A percentile compares a stretch with the other conserved stretches of the same genome.
Conservation (phyloP, 2,888 invertebrate genomes). For the Pyrrhosoma nymphula region DNA sequence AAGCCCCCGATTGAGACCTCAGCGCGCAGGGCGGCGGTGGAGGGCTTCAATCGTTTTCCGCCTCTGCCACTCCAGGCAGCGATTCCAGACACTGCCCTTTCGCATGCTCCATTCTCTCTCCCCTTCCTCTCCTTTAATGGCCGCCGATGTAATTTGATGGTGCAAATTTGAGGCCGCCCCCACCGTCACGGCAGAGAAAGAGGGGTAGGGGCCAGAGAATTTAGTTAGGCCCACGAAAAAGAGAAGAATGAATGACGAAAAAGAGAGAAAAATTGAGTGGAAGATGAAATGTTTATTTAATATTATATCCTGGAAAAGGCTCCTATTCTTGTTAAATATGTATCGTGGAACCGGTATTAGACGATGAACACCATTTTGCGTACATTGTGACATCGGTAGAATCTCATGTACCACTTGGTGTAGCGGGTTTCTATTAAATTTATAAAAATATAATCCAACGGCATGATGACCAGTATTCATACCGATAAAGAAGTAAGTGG, state of each 20-base stretch:
- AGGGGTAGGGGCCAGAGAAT: neutral
- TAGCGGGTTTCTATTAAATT: no score
- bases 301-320: no score
- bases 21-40: neutral
- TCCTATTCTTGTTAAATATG: no score
- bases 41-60: neutral
- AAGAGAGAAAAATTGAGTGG: neutral
- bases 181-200: no score
- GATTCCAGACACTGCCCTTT: neutral
- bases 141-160: neutral
- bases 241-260: neutral
- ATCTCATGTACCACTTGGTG: no score
- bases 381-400: no score
- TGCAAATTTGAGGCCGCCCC: neutral
- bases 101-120: neutral
- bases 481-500: no score
- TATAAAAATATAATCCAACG: no score
- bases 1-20: neutral
- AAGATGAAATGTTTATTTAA: no score
- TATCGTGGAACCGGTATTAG: no score
- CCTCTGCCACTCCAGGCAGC: neutral
- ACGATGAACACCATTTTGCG: no score
- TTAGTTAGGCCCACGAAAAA: neutral
- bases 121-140: neutral
- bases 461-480: no score